Evolutionary conservation across 2,113 vertebrate species (phyloP).

Genomic region (Tor tambroides): DNA sequence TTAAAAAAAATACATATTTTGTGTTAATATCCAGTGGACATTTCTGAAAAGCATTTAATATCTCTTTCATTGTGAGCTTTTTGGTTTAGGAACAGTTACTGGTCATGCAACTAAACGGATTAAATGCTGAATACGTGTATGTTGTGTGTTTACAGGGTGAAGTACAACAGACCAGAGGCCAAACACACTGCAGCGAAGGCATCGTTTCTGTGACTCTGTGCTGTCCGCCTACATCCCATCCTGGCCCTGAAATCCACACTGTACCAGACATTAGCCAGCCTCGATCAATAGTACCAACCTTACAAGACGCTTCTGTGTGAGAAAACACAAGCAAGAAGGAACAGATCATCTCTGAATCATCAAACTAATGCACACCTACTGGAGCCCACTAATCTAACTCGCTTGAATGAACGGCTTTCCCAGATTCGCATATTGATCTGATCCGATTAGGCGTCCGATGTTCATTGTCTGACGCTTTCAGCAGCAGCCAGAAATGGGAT

Average conservation of each 20-base stretch:
- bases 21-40: not conserved
- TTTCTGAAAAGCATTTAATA: not conserved
- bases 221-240: not conserved
- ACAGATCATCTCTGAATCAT: slow-evolving; percentile 11
- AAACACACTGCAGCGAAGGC: not conserved
- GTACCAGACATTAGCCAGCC: not conserved
- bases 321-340: not conserved
- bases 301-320: not conserved
- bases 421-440: slow-evolving; percentile 60
- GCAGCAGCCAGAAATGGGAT: slow-evolving; percentile 52
- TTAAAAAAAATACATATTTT: not conserved
- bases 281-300: not conserved
- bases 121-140: slow-evolving; percentile 28
- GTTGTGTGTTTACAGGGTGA: slow-evolving; percentile 64
- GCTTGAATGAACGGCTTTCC: slow-evolving; percentile 6
- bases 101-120: not conserved
- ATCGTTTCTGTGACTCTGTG: not conserved
- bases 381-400: slow-evolving; percentile 38
- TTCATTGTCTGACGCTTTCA: slow-evolving; percentile 33
- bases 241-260: not conserved
- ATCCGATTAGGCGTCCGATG: slow-evolving; percentile 59
- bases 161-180: slow-evolving; percentile 41
- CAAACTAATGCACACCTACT: not conserved
- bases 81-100: not conserved
- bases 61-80: not conserved